Percentiles rank a stretch among this genome's conserved stretches.
phyloP scores from a whole-genome alignment of 2,797 vertebrate species.

The Synaphobranchus kaupii region DNA sequence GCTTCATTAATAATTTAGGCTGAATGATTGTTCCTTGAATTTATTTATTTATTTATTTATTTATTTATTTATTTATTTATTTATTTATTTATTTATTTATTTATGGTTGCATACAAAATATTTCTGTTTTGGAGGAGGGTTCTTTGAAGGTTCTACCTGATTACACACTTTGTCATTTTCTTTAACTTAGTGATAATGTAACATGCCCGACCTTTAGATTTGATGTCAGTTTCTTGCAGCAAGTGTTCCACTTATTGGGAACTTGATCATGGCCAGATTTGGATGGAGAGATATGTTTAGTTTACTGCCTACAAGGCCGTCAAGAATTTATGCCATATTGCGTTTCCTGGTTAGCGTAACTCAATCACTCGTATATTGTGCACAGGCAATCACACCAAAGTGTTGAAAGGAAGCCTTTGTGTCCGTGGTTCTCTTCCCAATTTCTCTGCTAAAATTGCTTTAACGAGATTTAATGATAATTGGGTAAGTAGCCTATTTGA shows the following conservation, averaged over 20 bases:
- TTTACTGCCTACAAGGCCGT: not conserved
- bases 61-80: not conserved
- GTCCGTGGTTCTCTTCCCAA: not conserved
- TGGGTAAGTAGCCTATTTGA: not conserved
- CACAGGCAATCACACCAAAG: not conserved
- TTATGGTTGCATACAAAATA: not conserved
- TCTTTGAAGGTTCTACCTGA: not conserved
- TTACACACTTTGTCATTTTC: not conserved
- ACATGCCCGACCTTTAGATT: not conserved
- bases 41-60: not conserved
- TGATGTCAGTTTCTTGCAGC: not conserved
- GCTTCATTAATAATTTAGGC: not conserved
- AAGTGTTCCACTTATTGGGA: not conserved
- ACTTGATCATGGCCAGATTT: not conserved
- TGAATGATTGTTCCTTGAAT: not conserved
- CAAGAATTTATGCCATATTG: not conserved
- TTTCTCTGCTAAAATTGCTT: not conserved
- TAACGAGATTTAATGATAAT: not conserved
- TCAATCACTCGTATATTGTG: not conserved
- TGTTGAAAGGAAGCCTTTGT: not conserved
- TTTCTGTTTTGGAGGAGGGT: not conserved
- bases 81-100: not conserved
- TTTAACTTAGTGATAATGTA: not conserved
- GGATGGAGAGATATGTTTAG: not conserved
- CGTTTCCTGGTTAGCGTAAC: not conserved